These are phyloP conservation scores for Labia minor DNA, from an alignment of 2,888 invertebrate genomes.

Conservation along the genomic window DNA sequence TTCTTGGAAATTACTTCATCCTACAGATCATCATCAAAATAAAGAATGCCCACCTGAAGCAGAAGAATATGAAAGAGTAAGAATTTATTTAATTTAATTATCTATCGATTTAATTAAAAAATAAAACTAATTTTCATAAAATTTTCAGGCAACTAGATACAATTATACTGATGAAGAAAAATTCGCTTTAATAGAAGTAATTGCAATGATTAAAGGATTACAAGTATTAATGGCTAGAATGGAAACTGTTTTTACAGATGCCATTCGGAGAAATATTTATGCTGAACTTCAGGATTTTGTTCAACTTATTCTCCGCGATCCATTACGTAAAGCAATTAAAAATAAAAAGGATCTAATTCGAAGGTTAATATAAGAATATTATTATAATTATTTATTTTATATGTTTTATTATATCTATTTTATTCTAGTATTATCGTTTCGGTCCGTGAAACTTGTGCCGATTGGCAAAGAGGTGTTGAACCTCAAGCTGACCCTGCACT, in stretches of 20 bases:
- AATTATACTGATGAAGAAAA: conserved; percentile 97
- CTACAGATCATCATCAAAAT: conserved; percentile 93
- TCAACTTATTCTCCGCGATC: conserved; percentile 77
- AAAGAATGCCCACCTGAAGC: conserved; percentile 90
- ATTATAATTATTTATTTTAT: too few relatives aligned
- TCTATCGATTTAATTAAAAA: conserved; percentile 16
- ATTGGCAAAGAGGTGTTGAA: conserved; percentile 88
- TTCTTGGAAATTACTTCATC: conserved; percentile 96
- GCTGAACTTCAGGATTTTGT: conserved; percentile 95
- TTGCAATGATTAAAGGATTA: conserved; percentile 97
- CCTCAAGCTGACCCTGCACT: conserved; percentile 84
- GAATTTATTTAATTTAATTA: conserved; percentile 24
- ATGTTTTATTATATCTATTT: too few relatives aligned
- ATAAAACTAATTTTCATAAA: background rate
- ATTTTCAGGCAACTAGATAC: conserved; percentile 74
- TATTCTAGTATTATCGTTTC: conserved; percentile 80
- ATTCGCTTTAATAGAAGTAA: conserved; percentile 93
- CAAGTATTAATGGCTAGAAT: conserved; percentile 94
- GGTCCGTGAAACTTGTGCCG: conserved; percentile 92
- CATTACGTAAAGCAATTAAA: conserved; percentile 89
- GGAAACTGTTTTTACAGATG: conserved; percentile 91
- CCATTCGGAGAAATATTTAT: conserved; percentile 84
- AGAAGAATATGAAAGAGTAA: conserved; percentile 91
- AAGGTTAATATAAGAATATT: conserved; percentile 42
- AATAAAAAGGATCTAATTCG: conserved; percentile 93